Evolutionary conservation across 2,888 invertebrate genomes (phyloP).

Genomic region (Caenorhabditis sp.): DNA sequence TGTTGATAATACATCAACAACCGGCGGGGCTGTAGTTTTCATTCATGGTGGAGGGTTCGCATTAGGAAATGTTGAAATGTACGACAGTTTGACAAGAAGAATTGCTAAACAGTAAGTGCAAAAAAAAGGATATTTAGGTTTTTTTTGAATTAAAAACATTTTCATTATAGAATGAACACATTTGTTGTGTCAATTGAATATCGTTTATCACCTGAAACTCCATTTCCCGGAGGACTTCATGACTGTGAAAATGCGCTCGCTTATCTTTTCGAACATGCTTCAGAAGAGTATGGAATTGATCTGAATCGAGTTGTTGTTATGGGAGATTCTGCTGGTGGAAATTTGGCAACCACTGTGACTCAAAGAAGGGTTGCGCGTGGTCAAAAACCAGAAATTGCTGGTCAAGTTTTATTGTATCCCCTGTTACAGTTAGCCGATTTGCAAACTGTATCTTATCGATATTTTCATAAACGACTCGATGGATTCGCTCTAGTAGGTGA

Average conservation of each 20-base stretch:
- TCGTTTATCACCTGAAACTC: slow-evolving; percentile 71
- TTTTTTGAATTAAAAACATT: background rate
- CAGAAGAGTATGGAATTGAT: slow-evolving; percentile 50
- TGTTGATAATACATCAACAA: slow-evolving; percentile 12
- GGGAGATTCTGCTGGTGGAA: slow-evolving; percentile 67
- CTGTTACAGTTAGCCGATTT: slow-evolving; percentile 71
- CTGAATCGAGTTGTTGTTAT: slow-evolving; percentile 50
- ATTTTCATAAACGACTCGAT: slow-evolving; percentile 39
- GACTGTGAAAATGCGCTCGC: slow-evolving; percentile 71
- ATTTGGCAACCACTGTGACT: slow-evolving; percentile 54
- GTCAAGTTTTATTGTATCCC: slow-evolving; percentile 71
- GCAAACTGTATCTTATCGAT: slow-evolving; percentile 67
- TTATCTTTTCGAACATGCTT: slow-evolving; percentile 49
- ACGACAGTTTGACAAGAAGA: slow-evolving; percentile 49
- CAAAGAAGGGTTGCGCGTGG: slow-evolving; percentile 36
- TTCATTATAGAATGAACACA: slow-evolving; percentile 40
- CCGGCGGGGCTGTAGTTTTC: slow-evolving; percentile 59
- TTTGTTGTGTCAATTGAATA: slow-evolving; percentile 64
- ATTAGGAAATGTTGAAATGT: slow-evolving; percentile 54
- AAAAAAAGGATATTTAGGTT: no score
- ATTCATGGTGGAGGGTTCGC: slow-evolving; percentile 67
- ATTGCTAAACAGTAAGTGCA: slow-evolving; percentile 47
- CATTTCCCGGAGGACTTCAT: slow-evolving; percentile 70
- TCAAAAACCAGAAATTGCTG: slow-evolving; percentile 41
- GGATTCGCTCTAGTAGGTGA: slow-evolving; percentile 59